Evolutionary conservation across 2,113 vertebrate genomes (phyloP), one percentile per base, ranked within the genome.

Genomic region (Saimiri boliviensis): DNA sequence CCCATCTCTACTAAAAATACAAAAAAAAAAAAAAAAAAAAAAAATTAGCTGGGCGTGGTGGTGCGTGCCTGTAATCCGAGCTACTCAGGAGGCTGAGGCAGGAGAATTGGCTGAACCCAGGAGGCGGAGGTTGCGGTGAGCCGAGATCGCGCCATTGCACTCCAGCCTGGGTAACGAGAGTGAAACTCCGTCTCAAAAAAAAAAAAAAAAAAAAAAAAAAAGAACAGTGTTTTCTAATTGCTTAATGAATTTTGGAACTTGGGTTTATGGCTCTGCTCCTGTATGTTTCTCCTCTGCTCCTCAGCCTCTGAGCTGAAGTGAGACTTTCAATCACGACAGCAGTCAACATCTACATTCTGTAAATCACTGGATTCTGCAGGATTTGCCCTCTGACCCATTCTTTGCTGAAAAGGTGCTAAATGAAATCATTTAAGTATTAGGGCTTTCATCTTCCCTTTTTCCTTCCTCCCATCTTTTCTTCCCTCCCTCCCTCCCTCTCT

Each of bases 401-500:
- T 70, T 25, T 45, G 40, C 37, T 80, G 49, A 83, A 70, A 93
- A 60, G 1, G 10, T 27, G 40, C 13, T 87, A 79, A 5, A 58
- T 77, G 16, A 70, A 89, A 63, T 86, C 2, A 88, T 35, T 74
- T 70, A 60, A 8, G 12, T n/a, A n/a, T 54, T 81, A 81, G 14
- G 6, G 9, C 52, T 88, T 42, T 68, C 14, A 10, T 47, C 14
- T 70, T 35, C 23, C 19, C 9, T 37, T 66, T 63, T 32, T 32
- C 60, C 60, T 13, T 63, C 60, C 27, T 63, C 12, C 58, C 58
- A 17, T 52, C 16, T 52, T 4, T 42, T 12, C 13, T 2, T 52
- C 3, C 8, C 11, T 21, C 17, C 5, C 20, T 21, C 40, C 17
- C 23, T 19, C 8, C 1, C 25, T 42, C 2, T 10, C 37, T 16